Base-by-base conservation (phyloP, 2,888 invertebrate species). In the Odiellus spinosus region DNA sequence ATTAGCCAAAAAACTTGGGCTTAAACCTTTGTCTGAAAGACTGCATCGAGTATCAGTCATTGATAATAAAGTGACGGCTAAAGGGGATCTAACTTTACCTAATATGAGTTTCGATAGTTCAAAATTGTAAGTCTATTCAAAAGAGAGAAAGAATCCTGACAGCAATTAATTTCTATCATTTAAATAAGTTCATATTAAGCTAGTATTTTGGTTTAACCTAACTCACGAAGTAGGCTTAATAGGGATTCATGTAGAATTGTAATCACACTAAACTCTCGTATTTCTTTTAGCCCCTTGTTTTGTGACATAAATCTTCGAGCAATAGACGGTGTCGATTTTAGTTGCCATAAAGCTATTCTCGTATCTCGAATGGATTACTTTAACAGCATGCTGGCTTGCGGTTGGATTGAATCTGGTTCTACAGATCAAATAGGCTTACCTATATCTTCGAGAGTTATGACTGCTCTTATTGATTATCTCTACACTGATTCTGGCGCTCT, bases 341-440 rank as follows among this genome's bases (percentile, higher is more conserved):
- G 70, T 1, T 85, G 82, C 0, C 87, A 88, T 62, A 80, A 78
- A 60, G 87, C 85, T 61, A 68, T 88, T n/a, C 65, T 88, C 15
- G 77, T 79, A 0, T 78, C 83, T 0, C 67, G 85, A 32, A 67
- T 82, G n/a, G 85, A 87, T 54, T 88, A 87, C 65, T 88, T 88
- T 63, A 75, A 76, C 51, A 79, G 79, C 58, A 82, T 88, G 82
- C 79, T 87, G 58, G 75, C 77, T 59, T 75, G 77, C 58, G 75
- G 78, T 39, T 87, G 86, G 86, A 50, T 45, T 47, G 53, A 53
- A 40, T 46, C 49, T 45, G 6, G 17, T 35, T 18, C 15, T 43
- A 40, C 21, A 36, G 20, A 42, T 39, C 36, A n/a, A 44, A 35
- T 14, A 15, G 14, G 15, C 21, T 61, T 82, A 19, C 77, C 80